Conservation (phyloP, 92 coral and sea anemone genomes). For the Phymanthus crucifer region DNA sequence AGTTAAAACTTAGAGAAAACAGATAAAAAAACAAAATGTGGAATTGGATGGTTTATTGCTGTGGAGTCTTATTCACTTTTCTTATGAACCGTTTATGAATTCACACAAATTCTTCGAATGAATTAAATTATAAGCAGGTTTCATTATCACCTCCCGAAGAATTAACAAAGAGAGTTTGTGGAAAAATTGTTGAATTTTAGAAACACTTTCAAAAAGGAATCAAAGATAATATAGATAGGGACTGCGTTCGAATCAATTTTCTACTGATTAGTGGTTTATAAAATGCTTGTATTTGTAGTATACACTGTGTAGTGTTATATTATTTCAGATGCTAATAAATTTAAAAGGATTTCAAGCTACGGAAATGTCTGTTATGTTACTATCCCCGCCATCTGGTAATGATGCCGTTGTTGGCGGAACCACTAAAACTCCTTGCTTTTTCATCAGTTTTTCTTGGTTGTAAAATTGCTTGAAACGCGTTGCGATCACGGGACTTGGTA, state of each 20-base stretch:
- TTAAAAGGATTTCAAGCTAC: not conserved
- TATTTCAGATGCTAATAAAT: not conserved
- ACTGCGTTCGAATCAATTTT: not conserved
- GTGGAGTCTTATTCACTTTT: not conserved
- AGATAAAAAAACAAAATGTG: not conserved
- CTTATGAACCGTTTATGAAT: not conserved
- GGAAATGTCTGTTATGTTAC: not conserved
- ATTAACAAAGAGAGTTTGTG: too few relatives aligned
- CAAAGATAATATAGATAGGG: too few relatives aligned
- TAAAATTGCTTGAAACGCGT: slow-evolving; percentile 76
- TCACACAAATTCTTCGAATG: not conserved
- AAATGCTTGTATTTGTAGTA: too few relatives aligned
- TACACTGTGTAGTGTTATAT: not conserved
- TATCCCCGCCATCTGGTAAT: not conserved
- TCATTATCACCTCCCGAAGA: not conserved
- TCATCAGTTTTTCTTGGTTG: slow-evolving; percentile 58
- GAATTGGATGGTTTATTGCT: not conserved
- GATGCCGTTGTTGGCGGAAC: not conserved
- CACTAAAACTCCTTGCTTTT: not conserved
- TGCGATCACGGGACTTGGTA: slow-evolving; percentile 85
- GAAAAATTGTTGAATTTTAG: not conserved
- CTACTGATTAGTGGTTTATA: too few relatives aligned
- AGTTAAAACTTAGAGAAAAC: too few relatives aligned
- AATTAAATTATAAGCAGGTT: not conserved
- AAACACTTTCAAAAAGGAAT: too few relatives aligned